These are phyloP conservation scores for Drosophila prosaltans DNA, from an alignment of 1,140 invertebrate genomes.

Conservation along the genomic window DNA sequence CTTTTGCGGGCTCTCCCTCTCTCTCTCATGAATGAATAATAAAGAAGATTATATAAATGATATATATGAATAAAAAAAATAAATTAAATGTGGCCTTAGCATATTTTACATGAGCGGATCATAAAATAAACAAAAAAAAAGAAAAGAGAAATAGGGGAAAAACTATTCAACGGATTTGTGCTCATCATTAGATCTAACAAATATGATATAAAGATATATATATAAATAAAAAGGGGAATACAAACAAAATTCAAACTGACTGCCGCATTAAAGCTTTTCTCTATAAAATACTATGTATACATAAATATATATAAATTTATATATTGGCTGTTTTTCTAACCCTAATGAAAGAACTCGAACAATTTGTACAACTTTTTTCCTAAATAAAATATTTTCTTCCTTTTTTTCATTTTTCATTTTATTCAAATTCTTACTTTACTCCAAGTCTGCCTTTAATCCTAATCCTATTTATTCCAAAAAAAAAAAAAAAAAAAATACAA, in stretches of 20 bases:
- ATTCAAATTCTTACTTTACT: conserved; percentile 12
- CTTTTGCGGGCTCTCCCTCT: conserved; percentile 49
- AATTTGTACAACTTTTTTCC: conserved; percentile 4
- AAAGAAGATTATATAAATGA: conserved; percentile 41
- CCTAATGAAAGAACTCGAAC: conserved; percentile 1
- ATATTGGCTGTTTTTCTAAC: conserved; percentile 54
- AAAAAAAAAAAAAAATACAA: conserved; percentile 13
- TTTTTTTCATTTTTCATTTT: conserved; percentile 10
- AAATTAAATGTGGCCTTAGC: conserved; percentile 76
- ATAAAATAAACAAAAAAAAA: conserved; percentile 28
- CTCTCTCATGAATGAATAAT: conserved; percentile 25
- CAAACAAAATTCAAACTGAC: conserved; percentile 64
- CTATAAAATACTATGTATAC: conserved; percentile 37
- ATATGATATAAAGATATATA: conserved; percentile 32
- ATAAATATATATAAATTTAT: conserved; percentile 5
- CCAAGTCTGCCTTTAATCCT: conserved; percentile 38
- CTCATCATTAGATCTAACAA: conserved; percentile 64
- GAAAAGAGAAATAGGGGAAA: conserved; percentile 43
- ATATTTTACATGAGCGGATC: conserved; percentile 64
- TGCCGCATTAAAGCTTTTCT: conserved; percentile 69
- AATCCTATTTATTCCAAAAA: conserved; percentile 1
- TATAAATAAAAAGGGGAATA: conserved; percentile 32
- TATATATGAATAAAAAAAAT: conserved; percentile 38
- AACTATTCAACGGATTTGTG: conserved; percentile 54
- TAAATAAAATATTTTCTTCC: not conserved